Percentiles rank a stretch among this genome's conserved stretches.
These are phyloP conservation scores for Stomorhina lunata DNA, from an alignment of 2,888 invertebrate genomes.

Conservation along the genomic window DNA sequence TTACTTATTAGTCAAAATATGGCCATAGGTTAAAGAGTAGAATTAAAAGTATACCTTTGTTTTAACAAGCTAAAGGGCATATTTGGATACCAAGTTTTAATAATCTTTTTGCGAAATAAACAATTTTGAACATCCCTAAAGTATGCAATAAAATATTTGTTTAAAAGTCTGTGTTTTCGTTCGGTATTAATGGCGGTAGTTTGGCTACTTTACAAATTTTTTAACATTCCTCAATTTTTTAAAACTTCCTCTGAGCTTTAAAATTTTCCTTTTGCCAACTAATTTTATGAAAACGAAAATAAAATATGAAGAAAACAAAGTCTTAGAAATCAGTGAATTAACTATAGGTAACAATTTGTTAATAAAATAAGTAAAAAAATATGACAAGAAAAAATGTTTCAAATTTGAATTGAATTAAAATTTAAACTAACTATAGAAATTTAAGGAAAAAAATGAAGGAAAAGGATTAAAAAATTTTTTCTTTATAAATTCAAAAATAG, in stretches of 20 bases:
- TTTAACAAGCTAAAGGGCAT: no score
- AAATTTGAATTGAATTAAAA: neutral
- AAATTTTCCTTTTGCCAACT: neutral
- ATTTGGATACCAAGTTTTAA: no score
- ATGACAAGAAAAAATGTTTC: neutral
- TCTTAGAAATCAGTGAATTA: constrained; percentile 1
- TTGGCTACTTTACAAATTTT: no score
- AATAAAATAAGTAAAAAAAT: neutral
- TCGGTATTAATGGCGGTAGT: no score
- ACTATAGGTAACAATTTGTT: neutral
- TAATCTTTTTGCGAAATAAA: no score
- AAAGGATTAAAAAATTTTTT: neutral
- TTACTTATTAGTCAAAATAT: no score
- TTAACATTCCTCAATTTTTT: no score
- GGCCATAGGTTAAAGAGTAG: no score
- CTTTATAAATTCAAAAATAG: no score
- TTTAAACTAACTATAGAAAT: neutral
- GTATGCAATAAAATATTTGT: neutral
- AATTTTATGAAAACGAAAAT: neutral
- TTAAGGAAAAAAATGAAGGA: neutral
- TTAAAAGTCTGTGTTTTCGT: no score
- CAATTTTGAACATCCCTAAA: no score
- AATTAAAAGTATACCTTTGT: no score
- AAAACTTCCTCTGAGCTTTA: neutral
- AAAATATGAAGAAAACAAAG: neutral